Evolutionary conservation across 2,797 vertebrate species (phyloP), one percentile per base, ranked within the genome.

Genomic region (Anguilla anguilla): DNA sequence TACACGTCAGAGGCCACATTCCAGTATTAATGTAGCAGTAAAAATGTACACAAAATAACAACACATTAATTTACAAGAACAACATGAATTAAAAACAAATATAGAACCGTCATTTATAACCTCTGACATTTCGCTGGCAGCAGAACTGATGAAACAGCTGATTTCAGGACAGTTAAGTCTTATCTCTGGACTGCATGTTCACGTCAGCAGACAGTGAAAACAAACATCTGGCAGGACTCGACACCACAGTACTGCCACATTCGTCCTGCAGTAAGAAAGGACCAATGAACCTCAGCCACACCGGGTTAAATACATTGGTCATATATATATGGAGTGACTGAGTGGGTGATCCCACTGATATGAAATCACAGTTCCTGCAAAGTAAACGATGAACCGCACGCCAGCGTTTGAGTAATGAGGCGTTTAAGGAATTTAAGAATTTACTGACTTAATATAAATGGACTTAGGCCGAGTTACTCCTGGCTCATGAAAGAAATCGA

Each of bases 211-310:
- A 11, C 61, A 51, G 49, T 0, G 15, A 86, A 25, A 81, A 69
- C 64, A 86, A 28, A 86, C 64, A 86, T 74, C 67, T 81, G 74
- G 87, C 39, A 64, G 49, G 72, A 88, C 69, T 85, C 57, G 64
- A 81, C 57, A 31, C 39, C 39, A 55, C 84, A 81, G 59, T 17
- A 35, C 53, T 79, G 69, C 69, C 84, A 53, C 25, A 77, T 86
- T 39, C 49, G 19, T n/a, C 39, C n/a, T 57, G 49, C 84, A 83
- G 53, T 31, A 69, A 81, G 25, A 72, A 28, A 53, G 25, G 31
- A 51, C 85, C 2, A 35, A 69, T 61, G 61, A 85, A 67, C 22
- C 6, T 19, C 17, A 86, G 25, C 43, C 49, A 57, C n/a, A 35
- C 84, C 69, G 53, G 69, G 79, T 31, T 28, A 72, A 85, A 28